Base-by-base conservation (phyloP, 1,140 invertebrate genomes). In the Drosophila virilis region DNA sequence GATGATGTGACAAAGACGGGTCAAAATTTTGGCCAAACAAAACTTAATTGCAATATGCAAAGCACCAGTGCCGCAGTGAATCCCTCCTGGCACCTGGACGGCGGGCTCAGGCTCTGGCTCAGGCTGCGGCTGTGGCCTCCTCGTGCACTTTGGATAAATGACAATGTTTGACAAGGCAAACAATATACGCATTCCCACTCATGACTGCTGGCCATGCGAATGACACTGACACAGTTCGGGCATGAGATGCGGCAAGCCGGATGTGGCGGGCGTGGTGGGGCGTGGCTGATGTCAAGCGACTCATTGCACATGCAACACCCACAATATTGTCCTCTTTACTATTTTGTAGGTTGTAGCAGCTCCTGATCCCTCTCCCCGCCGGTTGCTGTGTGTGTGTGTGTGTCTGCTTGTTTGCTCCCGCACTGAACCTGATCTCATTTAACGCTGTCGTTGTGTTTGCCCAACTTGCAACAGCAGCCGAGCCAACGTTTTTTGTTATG, bases 121-220 rank as follows among this genome's bases (percentile, higher is more conserved):
- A 1, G 17, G 10, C 46, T 12, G 8, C 8, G 43, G 7, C 43
- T 48, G 45, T 37, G 40, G 12, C 48, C 32, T 37, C 55, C 57
- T 62, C 35, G 48, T 70, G 70, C 54, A 71, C 82, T 78, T 86
- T 76, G 83, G 78, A 74, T 83, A 86, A 83, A 86, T 83, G 83
- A 79, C 78, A 88, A 82, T 86, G 82, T 86, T 86, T 86, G 82
- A 83, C 82, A 82, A 67, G 78, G 68, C 83, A 88, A 88, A 86
- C 82, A 86, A 88, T 76, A 78, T 73, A 78, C 64, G 37, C 64
- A 60, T 32, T 40, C 69, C 10, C 43, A 40, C 28, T 45, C 42
- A 62, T 68, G 46, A 43, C 65, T 75, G 32, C 60, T 52, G 66
- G 52, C 54, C 78, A 61, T 88, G 68, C 50, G 65, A 77, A 58